Evolutionary conservation across 2,797 vertebrate genomes (phyloP), one percentile per base, ranked within the genome.

Genomic region (Micrastur ruficollis): DNA sequence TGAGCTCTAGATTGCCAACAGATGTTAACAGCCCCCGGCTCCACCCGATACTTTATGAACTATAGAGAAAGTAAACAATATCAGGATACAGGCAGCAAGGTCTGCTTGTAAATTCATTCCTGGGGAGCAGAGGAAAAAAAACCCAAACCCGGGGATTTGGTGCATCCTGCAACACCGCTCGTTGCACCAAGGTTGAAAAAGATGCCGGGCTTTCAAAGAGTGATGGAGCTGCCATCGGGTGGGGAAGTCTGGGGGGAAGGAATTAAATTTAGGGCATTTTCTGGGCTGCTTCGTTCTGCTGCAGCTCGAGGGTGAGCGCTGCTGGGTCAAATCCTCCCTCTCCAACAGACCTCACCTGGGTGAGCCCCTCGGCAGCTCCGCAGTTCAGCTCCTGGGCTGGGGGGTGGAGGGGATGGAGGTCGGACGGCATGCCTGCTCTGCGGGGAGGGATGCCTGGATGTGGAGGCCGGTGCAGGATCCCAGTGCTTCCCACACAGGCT

Each of bases 81-180:
- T 9, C 74, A 40, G 82, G 71, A 55, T 53, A 14, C 34, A 16
- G 67, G 56, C 61, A 72, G 82, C 0, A 4, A 66, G 78, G 15
- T 13, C 62, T 66, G 71, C 49, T 70, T 29, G 5, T 40, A 74
- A 42, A 50, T 53, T 74, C 75, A 27, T 34, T 25, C 63, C 74
- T 31, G 29, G 49, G 78, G n/a, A 83, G 72, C 50, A 55, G 34
- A 29, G 25, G 15, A 27, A 46, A 31, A 56, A n/a, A 20, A 59
- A 8, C 5, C 11, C 31, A 34, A 12, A 15, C 9, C 16, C 0
- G 0, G 23, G 59, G 52, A 16, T 32, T 46, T 0, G 0, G 34
- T 10, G 66, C 29, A 49, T 31, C 34, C 73, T 12, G 13, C 11
- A 12, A 18, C 40, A 15, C 7, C 5, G 0, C 32, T 56, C 2